phyloP scores from a whole-genome alignment of 2,888 invertebrate species.

The Polydesmus complanatus region DNA sequence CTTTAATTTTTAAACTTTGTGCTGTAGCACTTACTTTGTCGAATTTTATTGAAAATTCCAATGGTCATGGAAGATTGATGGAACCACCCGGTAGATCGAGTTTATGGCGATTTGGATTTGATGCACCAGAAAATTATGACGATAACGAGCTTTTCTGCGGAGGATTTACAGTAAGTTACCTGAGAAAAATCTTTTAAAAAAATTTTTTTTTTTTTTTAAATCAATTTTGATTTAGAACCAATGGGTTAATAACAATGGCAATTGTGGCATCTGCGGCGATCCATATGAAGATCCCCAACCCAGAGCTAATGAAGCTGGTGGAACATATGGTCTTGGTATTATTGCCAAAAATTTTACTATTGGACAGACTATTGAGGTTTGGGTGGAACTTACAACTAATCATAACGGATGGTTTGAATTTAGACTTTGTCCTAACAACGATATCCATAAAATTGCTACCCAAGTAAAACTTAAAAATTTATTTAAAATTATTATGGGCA shows the following conservation, averaged over 20 bases:
- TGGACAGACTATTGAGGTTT: slow-evolving; percentile 4
- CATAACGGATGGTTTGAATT: slow-evolving; percentile 12
- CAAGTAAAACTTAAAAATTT: too few species aligned
- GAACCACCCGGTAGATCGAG: slow-evolving; percentile 26
- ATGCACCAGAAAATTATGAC: slow-evolving; percentile 24
- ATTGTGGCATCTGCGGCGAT: slow-evolving; percentile 83
- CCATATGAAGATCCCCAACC: slow-evolving; percentile 39
- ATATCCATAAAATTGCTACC: slow-evolving; percentile 4
- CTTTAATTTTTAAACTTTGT: too few species aligned
- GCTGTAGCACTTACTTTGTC: too few species aligned
- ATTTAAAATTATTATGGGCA: too few species aligned
- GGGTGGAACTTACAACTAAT: slow-evolving; percentile 8
- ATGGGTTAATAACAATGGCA: slow-evolving; percentile 39
- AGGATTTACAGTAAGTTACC: slow-evolving; percentile 20
- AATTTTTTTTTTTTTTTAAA: background rate
- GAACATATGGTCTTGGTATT: slow-evolving; percentile 27
- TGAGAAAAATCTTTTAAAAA: background rate
- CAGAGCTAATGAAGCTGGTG: slow-evolving; percentile 28
- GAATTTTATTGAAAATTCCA: too few species aligned
- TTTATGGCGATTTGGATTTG: slow-evolving; percentile 51
- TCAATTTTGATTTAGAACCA: slow-evolving; percentile 19
- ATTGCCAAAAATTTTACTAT: background rate
- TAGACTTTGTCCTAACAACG: slow-evolving; percentile 12
- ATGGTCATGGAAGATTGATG: slow-evolving; percentile 25
- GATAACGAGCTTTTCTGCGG: slow-evolving; percentile 27